Evolutionary conservation across 2,113 vertebrate genomes (phyloP), one percentile per base, ranked within the genome.

Genomic region (Ochotona princeps): DNA sequence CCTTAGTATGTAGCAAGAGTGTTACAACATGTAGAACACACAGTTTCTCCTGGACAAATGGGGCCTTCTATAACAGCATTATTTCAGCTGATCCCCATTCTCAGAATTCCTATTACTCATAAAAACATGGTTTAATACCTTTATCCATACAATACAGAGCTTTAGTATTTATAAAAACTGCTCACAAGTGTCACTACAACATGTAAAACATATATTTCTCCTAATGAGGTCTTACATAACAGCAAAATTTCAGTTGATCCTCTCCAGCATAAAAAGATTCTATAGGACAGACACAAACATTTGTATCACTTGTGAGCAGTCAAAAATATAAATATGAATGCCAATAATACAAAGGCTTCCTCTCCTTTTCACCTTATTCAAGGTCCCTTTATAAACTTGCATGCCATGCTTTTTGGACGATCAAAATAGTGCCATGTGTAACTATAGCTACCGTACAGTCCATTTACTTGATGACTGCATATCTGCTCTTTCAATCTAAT

Each of bases 401-500:
- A 0, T 82, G 13, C 21, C 67, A 61, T 38, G 8, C 69, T 69
- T 86, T 92, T 92, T 83, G 93, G 67, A 79, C 83, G 25, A 86
- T 81, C 87, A 90, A 83, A 57, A 82, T 35, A 70, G 30, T 67
- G 60, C 35, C 70, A 72, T 82, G 72, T 75, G 30, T 74, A 94
- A 81, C 35, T 72, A 83, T 82, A 81, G 94, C 67, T 74, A 79
- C 38, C 61, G 76, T 94, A 79, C 35, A 88, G 85, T 63, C 70
- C 83, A 96, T 83, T 93, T 90, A 73, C 81, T 90, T 92, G 89
- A 92, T 3, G 4, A 72, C 70, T 85, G 38, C 70, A 18, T 87
- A 69, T 47, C 72, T 93, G 11, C 10, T 92, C 60, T 76, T 90
- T 54, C 90, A 94, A 92, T 92, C 47, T 76, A 93, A 92, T 91